phyloP scores from a whole-genome alignment of 2,113 vertebrate genomes.

The Ahaetulla prasina region DNA sequence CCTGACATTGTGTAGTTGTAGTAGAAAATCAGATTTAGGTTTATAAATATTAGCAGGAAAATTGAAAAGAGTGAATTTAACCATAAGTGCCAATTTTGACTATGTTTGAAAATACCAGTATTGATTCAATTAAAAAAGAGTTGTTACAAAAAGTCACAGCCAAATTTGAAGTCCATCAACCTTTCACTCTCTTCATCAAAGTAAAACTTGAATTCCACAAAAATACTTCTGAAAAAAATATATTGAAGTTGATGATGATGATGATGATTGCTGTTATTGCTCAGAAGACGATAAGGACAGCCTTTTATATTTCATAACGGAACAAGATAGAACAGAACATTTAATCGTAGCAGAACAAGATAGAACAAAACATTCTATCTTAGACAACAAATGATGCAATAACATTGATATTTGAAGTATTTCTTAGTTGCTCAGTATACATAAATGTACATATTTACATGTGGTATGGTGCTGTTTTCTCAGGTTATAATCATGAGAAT shows the following conservation, averaged over 20 bases:
- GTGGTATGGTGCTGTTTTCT: not conserved
- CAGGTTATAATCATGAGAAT: not conserved
- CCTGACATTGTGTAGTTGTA: not conserved
- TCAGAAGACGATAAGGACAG: not conserved
- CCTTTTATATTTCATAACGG: not conserved
- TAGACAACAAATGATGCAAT: not conserved
- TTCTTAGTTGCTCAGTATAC: not conserved
- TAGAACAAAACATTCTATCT: not conserved
- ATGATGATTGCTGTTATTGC: not conserved
- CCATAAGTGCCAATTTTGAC: not conserved
- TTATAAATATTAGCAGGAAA: not conserved
- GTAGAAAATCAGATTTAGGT: not conserved
- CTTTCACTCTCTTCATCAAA: not conserved
- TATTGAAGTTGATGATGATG: not conserved
- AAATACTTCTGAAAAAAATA: not conserved
- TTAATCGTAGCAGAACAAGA: not conserved
- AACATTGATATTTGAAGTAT: slow-evolving; percentile 3
- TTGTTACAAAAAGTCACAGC: not conserved
- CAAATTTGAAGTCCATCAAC: not conserved
- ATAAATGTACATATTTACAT: not conserved
- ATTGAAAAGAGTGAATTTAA: not conserved
- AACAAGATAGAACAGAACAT: not conserved
- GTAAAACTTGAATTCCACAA: not conserved
- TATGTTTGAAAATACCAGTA: not conserved
- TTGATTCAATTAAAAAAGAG: not conserved